Base-by-base conservation (phyloP, 2,888 invertebrate species). In the Ephialtes manifestator region DNA sequence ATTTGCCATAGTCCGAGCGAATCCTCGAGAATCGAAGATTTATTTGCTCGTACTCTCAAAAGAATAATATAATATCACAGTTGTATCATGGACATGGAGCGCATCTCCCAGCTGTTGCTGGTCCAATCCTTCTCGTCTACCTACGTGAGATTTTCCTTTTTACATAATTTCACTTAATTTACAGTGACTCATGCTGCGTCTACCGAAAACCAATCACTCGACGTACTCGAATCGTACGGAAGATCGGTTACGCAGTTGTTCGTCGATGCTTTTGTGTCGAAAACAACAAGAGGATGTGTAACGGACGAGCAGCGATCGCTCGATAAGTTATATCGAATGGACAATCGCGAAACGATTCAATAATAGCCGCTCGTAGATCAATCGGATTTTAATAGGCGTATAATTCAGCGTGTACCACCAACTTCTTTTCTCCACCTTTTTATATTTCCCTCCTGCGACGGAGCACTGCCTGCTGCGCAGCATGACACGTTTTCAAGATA, bases 31-130 rank as follows among this genome's bases (percentile, higher is more conserved):
- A 55, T 53, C 58, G 35, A 35, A n/a, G 31, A 81, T 31, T 13
- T 58, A 58, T 67, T 78, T 84, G 35, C 68, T 76, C 48, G 31
- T 86, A 71, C 31, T 83, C 79, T 83, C 88, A 81, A 86, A 89
- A 90, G 87, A 91, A 90, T 90, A 91, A 90, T 88, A 88, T 91
- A 93, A 93, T 94, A 94, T 94, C 93, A 94, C 93, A 93, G 93
- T 93, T 93, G 92, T 89, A 94, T 93, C 90, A 90, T 92, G 93
- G 92, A 93, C 92, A 92, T 89, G 89, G 91, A 91, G 90, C 85
- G 83, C 86, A 83, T 74, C 83, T 83, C 58, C 81, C 82, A 79
- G 68, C 75, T 58, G 67, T 70, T 78, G 80, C 82, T 84, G 78
- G 84, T 82, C 75, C 70, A 78, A 68, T 24, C 31, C 67, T 68